Percentiles rank a stretch among this genome's conserved stretches.
These are phyloP conservation scores for Typhlichthys eigenmanni DNA, from an alignment of 2,797 vertebrate species.

Conservation along the genomic window DNA sequence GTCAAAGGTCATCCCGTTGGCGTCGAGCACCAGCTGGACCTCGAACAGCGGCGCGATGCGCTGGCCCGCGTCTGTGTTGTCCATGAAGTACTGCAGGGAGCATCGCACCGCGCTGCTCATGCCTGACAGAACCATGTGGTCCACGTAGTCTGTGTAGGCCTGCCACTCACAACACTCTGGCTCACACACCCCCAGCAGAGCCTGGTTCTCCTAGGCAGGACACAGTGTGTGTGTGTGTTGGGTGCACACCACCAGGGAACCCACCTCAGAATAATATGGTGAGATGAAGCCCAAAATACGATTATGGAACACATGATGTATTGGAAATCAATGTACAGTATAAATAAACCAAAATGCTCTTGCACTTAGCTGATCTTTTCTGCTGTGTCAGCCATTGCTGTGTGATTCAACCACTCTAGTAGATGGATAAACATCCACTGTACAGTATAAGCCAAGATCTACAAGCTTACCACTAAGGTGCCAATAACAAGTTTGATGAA, in stretches of 20 bases:
- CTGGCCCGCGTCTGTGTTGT: conserved; percentile 78
- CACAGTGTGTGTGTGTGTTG: neutral
- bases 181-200: conserved; percentile 74
- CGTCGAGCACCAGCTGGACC: conserved; percentile 77
- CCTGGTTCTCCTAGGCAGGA: conserved; percentile 78
- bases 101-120: conserved; percentile 79
- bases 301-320: no score
- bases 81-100: conserved; percentile 80
- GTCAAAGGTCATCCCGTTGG: conserved; percentile 75
- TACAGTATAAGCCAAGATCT: no score
- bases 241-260: no score
- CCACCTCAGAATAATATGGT: no score
- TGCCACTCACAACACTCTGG: conserved; percentile 77
- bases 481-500: no score
- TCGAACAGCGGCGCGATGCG: conserved; percentile 78
- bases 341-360: no score
- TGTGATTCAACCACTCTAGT: no score
- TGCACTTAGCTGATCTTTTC: no score
- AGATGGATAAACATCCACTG: no score
- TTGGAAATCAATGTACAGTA: no score
- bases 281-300: neutral
- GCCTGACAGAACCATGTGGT: conserved; percentile 79
- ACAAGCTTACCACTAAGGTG: no score
- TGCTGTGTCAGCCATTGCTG: no score
- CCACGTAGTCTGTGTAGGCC: conserved; percentile 78